phyloP scores from a whole-genome alignment of 2,113 vertebrate species.

The Chamaetylas fuelleborni region DNA sequence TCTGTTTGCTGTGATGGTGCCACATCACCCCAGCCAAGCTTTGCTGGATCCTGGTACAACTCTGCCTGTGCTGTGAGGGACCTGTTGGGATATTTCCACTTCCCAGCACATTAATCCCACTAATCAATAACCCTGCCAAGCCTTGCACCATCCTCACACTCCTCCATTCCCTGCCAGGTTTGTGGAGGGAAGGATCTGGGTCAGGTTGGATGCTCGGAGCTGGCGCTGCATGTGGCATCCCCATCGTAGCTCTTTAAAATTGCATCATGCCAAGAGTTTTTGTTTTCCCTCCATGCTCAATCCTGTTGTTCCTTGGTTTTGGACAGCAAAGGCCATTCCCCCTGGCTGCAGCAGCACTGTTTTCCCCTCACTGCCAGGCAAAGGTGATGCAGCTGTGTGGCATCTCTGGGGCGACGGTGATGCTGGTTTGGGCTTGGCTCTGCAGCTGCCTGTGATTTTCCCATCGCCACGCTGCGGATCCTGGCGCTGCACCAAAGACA shows the following conservation, averaged over 20 bases:
- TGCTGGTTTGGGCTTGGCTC: not conserved
- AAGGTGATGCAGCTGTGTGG: accelerated
- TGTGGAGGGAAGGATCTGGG: not conserved
- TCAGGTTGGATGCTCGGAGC: not conserved
- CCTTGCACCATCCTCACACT: accelerated
- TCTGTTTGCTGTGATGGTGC: not conserved
- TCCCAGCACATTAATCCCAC: not conserved
- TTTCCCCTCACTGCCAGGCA: not conserved
- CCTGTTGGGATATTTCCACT: not conserved
- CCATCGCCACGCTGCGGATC: not conserved
- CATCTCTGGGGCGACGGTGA: accelerated
- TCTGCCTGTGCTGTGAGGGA: not conserved
- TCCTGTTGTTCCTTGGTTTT: not conserved
- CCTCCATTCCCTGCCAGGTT: not conserved
- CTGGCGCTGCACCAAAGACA: not conserved
- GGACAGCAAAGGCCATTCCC: not conserved
- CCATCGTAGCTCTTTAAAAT: not conserved
- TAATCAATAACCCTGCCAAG: accelerated
- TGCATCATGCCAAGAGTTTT: not conserved
- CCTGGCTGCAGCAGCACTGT: accelerated
- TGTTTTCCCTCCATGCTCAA: accelerated
- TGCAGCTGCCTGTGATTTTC: conserved; percentile 14
- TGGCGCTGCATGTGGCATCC: not conserved
- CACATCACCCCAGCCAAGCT: accelerated
- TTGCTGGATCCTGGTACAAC: accelerated